These are phyloP conservation scores for Orthosia incerta DNA, from an alignment of 2,888 invertebrate genomes.

Conservation along the genomic window DNA sequence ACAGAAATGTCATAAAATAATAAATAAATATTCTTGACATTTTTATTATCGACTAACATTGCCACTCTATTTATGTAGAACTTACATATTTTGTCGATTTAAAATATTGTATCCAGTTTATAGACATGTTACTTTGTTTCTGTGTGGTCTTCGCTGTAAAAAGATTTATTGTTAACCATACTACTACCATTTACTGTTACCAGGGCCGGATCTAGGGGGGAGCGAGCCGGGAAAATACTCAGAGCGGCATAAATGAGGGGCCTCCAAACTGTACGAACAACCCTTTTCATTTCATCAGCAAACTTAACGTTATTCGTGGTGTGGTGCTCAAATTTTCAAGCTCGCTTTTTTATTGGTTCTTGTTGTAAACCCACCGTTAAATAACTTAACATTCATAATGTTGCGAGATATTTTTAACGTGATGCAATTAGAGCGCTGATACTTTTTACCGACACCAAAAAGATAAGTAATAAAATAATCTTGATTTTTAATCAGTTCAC, in stretches of 20 bases:
- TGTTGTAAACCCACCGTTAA: too few species aligned
- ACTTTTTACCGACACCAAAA: not conserved
- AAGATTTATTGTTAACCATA: too few species aligned
- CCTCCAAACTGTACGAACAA: too few species aligned
- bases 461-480: slow-evolving; percentile 30
- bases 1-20: slow-evolving; percentile 63
- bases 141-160: not conserved
- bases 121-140: not conserved
- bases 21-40: slow-evolving; percentile 37
- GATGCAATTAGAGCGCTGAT: not conserved
- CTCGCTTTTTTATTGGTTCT: too few species aligned
- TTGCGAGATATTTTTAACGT: not conserved
- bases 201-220: too few species aligned
- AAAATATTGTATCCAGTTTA: slow-evolving; percentile 11
- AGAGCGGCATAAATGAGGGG: too few species aligned
- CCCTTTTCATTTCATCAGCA: too few species aligned
- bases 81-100: slow-evolving; percentile 3
- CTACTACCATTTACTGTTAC: too few species aligned
- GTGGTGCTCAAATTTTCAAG: too few species aligned
- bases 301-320: too few species aligned
- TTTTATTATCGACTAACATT: slow-evolving; percentile 41
- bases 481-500: slow-evolving; percentile 18
- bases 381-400: too few species aligned
- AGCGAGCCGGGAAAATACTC: too few species aligned
- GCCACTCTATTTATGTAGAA: slow-evolving; percentile 16